Base-by-base conservation (phyloP, 2,113 vertebrate species). In the Panthera tigris region DNA sequence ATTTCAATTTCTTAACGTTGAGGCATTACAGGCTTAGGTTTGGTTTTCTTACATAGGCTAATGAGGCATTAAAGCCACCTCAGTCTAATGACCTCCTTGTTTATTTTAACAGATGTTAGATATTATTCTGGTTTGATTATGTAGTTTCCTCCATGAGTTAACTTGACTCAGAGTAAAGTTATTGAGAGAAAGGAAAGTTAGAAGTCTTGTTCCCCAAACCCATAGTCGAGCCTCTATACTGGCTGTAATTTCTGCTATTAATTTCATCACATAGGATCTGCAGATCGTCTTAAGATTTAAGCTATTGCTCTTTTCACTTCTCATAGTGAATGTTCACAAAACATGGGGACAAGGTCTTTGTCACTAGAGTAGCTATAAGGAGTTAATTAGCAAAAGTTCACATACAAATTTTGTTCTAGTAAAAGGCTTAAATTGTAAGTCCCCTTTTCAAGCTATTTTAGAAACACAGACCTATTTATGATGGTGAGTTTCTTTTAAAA, bases 311-410 rank as follows among this genome's bases (percentile, higher is more conserved):
- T 85, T 94, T 86, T 61, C 21, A n/a, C 39, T 85, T 93, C 33
- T 80, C 55, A 31, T 9, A 66, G 21, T 45, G 66, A 63, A 94
- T 15, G 10, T 39, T 29, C 33, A 1, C 18, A 74, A 55, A 76
- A 81, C 33, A 52, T 16, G 48, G 33, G 6, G 41, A 19, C 23
- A 52, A 66, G 48, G 55, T 82, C 57, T 93, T 95, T 76, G 74
- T 55, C n/a, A 29, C 50, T 82, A 69, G 82, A 61, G 27, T 82
- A 52, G 14, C 90, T 91, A 10, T n/a, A 55, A 69, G 63, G 33
- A 73, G 52, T 83, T 83, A n/a, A 78, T 94, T 93, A 79, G 33
- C 29, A 83, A 84, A 86, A n/a, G 16, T 96, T 82, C 13, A 29
- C n/a, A n/a, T 52, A 52, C 33, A 88, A 39, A 91, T 94, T 50